These are phyloP conservation scores for Lasius fuliginosus DNA, from an alignment of 2,888 invertebrate species.

Conservation along the genomic window DNA sequence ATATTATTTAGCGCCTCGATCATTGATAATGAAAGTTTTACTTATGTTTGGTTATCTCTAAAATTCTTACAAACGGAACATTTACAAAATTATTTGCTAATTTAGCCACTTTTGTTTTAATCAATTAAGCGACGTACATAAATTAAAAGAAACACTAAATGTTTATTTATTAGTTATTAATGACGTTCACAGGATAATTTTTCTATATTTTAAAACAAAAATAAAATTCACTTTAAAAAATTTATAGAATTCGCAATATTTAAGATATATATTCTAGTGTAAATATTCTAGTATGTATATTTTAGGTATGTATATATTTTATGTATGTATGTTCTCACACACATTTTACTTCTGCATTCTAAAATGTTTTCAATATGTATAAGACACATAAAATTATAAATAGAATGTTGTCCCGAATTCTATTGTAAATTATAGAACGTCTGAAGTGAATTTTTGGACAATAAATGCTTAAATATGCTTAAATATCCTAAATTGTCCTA, in stretches of 20 bases:
- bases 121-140: neutral
- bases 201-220: neutral
- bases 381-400: neutral
- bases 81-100: neutral
- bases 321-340: neutral
- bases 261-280: neutral
- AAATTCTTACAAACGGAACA: neutral
- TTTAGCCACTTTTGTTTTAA: neutral
- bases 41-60: neutral
- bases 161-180: constrained; percentile 2
- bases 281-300: no score
- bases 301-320: neutral
- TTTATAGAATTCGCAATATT: neutral
- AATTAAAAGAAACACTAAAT: neutral
- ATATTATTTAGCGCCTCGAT: neutral
- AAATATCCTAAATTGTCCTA: neutral
- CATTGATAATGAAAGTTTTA: neutral
- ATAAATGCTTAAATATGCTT: neutral
- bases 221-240: neutral
- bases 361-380: neutral
- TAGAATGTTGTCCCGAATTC: neutral
- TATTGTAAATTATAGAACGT: neutral
- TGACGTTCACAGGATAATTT: neutral
- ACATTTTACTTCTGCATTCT: neutral
- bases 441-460: neutral